phyloP scores from a whole-genome alignment of 2,888 invertebrate genomes.

The Cataglyphis cursor region DNA sequence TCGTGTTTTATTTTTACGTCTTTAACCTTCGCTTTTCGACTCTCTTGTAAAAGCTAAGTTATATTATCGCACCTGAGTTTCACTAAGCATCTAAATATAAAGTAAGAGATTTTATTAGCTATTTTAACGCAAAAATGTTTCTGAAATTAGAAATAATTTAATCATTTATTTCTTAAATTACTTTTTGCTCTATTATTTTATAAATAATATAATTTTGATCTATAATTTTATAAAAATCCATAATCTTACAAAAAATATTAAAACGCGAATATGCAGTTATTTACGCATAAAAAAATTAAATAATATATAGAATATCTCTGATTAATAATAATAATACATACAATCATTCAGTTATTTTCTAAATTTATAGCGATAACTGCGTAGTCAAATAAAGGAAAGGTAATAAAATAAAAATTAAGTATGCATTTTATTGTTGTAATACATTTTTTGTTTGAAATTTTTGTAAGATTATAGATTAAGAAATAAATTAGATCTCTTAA shows the following conservation, averaged over 20 bases:
- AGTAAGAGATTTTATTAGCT: neutral
- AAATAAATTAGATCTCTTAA: neutral
- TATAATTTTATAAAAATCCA: neutral
- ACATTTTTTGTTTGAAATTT: neutral
- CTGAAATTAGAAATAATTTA: neutral
- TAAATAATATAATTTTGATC: neutral
- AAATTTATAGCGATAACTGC: neutral
- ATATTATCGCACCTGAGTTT: neutral
- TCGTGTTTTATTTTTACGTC: conserved; percentile 24
- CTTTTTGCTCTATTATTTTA: neutral
- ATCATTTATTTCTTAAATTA: neutral
- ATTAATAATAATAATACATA: neutral
- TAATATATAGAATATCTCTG: neutral
- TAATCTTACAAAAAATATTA: neutral
- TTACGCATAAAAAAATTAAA: neutral
- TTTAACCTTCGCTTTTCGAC: conserved; percentile 18
- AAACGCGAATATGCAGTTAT: neutral
- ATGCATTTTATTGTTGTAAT: neutral
- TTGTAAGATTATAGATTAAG: neutral
- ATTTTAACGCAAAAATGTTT: neutral
- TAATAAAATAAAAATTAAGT: neutral
- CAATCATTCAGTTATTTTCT: neutral
- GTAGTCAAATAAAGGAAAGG: neutral
- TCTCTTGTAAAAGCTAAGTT: conserved; percentile 28
- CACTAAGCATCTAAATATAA: neutral